Base-by-base conservation (phyloP, 2,888 invertebrate species). In the Megaustenia siamemsis region DNA sequence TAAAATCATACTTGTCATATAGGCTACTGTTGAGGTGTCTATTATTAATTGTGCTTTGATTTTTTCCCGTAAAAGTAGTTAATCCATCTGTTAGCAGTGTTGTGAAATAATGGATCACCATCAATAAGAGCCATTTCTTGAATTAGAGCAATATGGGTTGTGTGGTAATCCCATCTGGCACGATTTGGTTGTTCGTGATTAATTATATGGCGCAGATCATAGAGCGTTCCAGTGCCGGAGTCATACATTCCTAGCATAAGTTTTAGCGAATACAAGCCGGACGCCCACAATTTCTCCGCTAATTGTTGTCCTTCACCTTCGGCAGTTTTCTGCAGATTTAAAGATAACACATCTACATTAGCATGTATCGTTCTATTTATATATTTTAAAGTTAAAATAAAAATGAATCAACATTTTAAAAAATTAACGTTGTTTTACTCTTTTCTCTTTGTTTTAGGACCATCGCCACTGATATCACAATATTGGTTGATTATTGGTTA, bases 91-190 rank as follows among this genome's bases (percentile, higher is more conserved):
- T 97, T 96, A 0, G 98, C 98, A 0, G 98, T 98, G 82, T 96
- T 96, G 28, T 96, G 95, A 87, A 98, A 96, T 83, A 98, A 95
- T 0, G 97, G 96, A 91, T 97, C 97, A 84, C 96, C 87, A 43
- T 93, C 93, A n/a, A 99, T 96, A 0, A 97, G 97, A 63, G 97
- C 96, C 88, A 99, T 96, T 88, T 99, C 96, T 87, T 98, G 95
- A 80, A 95, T 92, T 76, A 96, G 92, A 93, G 99, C 98, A 43
- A 99, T 97, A 94, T 99, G 99, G 0, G 99, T 98, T 0, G 98
- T 97, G 94, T 99, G 99, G 94, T 99, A 99, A 93, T 99, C 99
- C 98, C 99, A 99, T 84, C 99, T 95, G 0, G 99, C 99, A 87
- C 99, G 95, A 94, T 99, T 99, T 0, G 95, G 95, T 35, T 97